Percentiles rank a stretch among this genome's conserved stretches.
phyloP scores from a whole-genome alignment of 2,888 invertebrate genomes.

The Steinernema carpocapsae region DNA sequence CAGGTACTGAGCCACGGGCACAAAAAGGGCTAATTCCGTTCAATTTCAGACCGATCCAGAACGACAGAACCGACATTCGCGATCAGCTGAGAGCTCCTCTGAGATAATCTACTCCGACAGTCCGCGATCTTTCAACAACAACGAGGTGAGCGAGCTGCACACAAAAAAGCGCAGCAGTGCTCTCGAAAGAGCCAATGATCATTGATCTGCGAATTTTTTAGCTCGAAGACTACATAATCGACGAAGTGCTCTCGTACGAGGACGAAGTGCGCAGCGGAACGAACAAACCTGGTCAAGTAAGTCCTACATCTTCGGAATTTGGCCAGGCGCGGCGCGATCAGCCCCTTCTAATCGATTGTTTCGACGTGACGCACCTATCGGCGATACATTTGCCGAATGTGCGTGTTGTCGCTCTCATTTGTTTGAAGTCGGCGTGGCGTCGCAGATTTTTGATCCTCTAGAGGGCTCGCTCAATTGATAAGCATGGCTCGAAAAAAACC shows the following conservation, averaged over 20 bases:
- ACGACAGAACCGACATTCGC: conserved; percentile 29
- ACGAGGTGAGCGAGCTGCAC: conserved; percentile 40
- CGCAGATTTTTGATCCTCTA: conserved; percentile 32
- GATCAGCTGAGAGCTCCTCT: conserved; percentile 29
- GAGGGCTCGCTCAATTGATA: conserved; percentile 20
- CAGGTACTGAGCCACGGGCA: conserved; percentile 15
- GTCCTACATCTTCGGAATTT: background rate
- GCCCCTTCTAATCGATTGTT: conserved; percentile 12
- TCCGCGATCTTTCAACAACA: conserved; percentile 45
- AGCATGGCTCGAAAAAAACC: conserved; percentile 11
- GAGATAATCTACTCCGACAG: conserved; percentile 40
- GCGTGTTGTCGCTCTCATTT: conserved; percentile 28
- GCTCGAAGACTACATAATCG: conserved; percentile 68
- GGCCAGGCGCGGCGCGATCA: conserved; percentile 15
- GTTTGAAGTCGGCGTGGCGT: conserved; percentile 20
- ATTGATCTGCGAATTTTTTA: conserved; percentile 40
- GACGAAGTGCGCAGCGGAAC: conserved; percentile 51
- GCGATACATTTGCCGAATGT: conserved; percentile 30
- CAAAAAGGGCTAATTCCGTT: background rate
- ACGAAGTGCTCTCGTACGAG: conserved; percentile 67
- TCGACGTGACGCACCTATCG: conserved; percentile 32
- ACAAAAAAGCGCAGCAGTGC: too few relatives aligned
- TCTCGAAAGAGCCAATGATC: conserved; percentile 22
- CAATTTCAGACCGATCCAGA: conserved; percentile 20
- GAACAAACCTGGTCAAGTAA: conserved; percentile 28